Conservation (phyloP, 2,113 vertebrate genomes). For the Chloropsis cyanopogon region DNA sequence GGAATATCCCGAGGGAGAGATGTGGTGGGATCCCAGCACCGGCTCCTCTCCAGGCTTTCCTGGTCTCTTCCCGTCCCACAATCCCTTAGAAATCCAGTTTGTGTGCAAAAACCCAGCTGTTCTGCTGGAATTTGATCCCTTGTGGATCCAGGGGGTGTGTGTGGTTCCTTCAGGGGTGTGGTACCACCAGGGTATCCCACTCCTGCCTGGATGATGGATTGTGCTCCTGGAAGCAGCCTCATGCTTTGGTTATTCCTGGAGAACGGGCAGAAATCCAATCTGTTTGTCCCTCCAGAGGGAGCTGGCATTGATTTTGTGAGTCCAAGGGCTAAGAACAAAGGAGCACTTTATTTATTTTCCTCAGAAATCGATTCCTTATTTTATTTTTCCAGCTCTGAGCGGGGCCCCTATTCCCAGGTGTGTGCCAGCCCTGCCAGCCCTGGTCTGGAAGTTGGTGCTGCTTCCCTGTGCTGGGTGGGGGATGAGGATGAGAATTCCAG, state of each 20-base stretch:
- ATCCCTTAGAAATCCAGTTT: not conserved
- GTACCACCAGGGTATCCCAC: fast-evolving
- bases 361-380: not conserved
- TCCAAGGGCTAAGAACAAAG: not conserved
- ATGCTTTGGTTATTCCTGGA: not conserved
- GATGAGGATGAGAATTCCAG: not conserved
- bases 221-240: not conserved
- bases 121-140: not conserved
- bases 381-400: not conserved
- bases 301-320: not conserved
- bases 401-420: not conserved
- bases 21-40: not conserved
- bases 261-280: not conserved
- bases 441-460: fast-evolving
- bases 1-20: not conserved
- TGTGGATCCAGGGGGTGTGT: not conserved
- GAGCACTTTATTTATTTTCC: not conserved
- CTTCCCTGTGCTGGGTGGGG: not conserved
- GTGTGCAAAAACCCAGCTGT: fast-evolving
- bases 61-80: not conserved
- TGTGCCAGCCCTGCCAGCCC: fast-evolving
- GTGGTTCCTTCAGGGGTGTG: not conserved
- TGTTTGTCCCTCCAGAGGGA: not conserved
- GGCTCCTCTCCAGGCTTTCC: not conserved
- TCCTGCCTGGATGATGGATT: not conserved